Evolutionary conservation across 2,113 vertebrate genomes (phyloP).

Genomic region (Rhineura floridana): DNA sequence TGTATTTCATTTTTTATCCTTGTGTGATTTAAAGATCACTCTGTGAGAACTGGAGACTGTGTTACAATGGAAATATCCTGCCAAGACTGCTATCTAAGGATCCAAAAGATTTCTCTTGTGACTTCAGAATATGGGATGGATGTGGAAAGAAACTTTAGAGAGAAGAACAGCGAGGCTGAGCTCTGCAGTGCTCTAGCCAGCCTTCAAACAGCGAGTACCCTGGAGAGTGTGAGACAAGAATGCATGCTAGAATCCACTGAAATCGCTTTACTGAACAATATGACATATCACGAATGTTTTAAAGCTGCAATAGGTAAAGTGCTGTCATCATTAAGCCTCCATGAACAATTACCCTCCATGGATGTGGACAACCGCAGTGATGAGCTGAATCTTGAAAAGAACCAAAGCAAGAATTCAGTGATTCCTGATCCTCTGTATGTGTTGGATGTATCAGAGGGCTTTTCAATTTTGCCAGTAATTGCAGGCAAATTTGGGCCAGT

Average conservation of each 20-base stretch:
- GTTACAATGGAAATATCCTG: constrained; percentile 90
- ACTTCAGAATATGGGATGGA: constrained; percentile 73
- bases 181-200: constrained; percentile 90
- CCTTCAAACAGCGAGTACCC: constrained; percentile 82
- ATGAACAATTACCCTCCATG: constrained; percentile 58
- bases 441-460: constrained; percentile 95
- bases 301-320: constrained; percentile 83
- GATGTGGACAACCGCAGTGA: constrained; percentile 49
- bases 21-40: constrained; percentile 76
- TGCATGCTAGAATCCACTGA: constrained; percentile 90
- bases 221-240: constrained; percentile 55
- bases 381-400: constrained; percentile 38
- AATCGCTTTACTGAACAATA: constrained; percentile 91
- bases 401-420: constrained; percentile 7
- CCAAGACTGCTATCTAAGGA: constrained; percentile 88
- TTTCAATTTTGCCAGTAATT: constrained; percentile 91
- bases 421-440: constrained; percentile 81
- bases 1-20: background rate
- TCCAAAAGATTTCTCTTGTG: constrained; percentile 80
- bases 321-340: constrained; percentile 73
- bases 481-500: constrained; percentile 85
- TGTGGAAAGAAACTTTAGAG: constrained; percentile 48
- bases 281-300: constrained; percentile 85
- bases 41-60: constrained; percentile 80
- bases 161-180: constrained; percentile 82